Percentiles rank a stretch among this genome's conserved stretches.
These are phyloP conservation scores for Pteropus alecto DNA, from an alignment of 2,113 vertebrate species.

Conservation along the genomic window DNA sequence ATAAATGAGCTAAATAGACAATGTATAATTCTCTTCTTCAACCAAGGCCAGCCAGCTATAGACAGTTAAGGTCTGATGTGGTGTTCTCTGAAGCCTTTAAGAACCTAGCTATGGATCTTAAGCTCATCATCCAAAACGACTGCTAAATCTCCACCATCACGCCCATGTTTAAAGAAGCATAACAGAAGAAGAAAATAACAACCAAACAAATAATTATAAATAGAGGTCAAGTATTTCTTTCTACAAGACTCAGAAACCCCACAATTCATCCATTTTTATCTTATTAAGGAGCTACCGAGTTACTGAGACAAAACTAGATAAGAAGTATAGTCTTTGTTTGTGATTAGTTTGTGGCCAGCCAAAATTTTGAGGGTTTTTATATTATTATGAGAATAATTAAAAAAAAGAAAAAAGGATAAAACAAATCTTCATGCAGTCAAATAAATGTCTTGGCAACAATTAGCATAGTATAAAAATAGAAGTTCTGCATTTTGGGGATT, in stretches of 20 bases:
- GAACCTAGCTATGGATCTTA: neutral
- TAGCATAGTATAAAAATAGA: neutral
- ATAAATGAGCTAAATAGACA: neutral
- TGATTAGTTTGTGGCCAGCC: neutral
- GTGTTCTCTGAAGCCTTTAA: neutral
- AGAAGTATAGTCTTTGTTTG: neutral
- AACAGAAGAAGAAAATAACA: neutral
- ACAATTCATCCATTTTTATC: neutral
- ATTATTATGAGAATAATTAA: neutral
- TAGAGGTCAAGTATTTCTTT: neutral
- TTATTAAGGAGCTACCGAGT: neutral
- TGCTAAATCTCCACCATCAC: neutral
- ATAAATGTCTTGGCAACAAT: neutral
- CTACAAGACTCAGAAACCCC: neutral
- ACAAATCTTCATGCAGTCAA: neutral
- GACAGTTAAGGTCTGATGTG: neutral
- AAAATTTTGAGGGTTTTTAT: neutral
- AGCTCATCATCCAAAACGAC: neutral
- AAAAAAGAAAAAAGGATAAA: neutral
- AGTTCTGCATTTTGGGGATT: neutral
- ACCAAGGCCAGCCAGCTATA: neutral
- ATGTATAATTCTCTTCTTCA: neutral
- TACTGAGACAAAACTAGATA: neutral
- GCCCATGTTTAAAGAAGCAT: neutral
- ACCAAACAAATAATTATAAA: neutral